Base-by-base conservation (phyloP, 2,113 vertebrate genomes). In the Proterorhinus semilunaris region DNA sequence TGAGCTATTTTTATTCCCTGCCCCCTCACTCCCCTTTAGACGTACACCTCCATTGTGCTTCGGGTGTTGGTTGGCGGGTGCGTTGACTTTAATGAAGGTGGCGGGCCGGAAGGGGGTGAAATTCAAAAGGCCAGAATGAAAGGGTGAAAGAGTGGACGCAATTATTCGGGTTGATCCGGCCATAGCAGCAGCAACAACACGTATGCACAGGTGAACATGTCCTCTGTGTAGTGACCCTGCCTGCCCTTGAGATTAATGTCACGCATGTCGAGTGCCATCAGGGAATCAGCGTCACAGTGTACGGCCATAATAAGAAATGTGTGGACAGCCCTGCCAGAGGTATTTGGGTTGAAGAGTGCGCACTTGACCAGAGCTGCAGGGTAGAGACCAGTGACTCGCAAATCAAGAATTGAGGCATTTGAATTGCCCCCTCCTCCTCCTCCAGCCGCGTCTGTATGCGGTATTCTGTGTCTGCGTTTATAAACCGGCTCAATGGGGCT, bases 1-100 rank as follows among this genome's bases (percentile, higher is more conserved):
- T 84, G 83, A 78, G 85, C 87, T 89, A 86, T 91, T 90, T 90
- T 86, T 88, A 88, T 46, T 66, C 68, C 80, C 16, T 1, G 42
- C 47, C 65, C 71, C 66, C 66, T 66, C 84, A 68, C 66, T 73
- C 3, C 59, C 58, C 78, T 13, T 11, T 50, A 58, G 55, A 61
- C 58, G 36, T 59, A 61, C 58, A 61, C 58, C 6, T 61, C 8
- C 71, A 71, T 63, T 78, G 67, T 69, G 13, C 59, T 59, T 59
- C 59, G 49, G 15, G 43, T 27, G 68, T 61, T 49, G 8, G 42
- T 51, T 68, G 55, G 53, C 16, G 44, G 12, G 58, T 45, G 47
- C 64, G 66, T 77, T 65, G 55, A 59, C 54, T 76, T 80, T 70
- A 82, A 64, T 68, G 47, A 83, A 85, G 75, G 77, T 68, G 68